Percentiles rank a stretch among this genome's conserved stretches.
phyloP scores from a whole-genome alignment of 2,797 vertebrate genomes.

The Lacerta bilineata region DNA sequence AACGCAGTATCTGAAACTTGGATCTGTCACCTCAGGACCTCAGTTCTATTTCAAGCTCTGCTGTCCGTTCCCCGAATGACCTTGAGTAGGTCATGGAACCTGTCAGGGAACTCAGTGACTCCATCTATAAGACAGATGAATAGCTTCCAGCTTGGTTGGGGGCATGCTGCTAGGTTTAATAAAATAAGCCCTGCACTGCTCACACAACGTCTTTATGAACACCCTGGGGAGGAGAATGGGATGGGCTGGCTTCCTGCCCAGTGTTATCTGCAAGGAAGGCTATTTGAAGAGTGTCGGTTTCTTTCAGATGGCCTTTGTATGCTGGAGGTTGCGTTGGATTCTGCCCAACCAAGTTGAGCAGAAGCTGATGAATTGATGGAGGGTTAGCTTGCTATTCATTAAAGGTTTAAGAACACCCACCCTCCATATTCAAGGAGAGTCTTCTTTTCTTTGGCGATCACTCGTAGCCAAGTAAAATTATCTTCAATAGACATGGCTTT shows the following conservation, averaged over 20 bases:
- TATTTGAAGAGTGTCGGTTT: constrained; percentile 5
- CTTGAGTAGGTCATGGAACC: neutral
- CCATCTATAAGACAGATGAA: neutral
- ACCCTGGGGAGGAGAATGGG: neutral
- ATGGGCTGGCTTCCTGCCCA: constrained; percentile 2
- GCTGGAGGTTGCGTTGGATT: neutral
- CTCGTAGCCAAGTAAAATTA: no score
- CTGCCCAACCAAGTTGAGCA: neutral
- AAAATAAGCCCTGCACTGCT: neutral
- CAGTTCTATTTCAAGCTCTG: constrained; percentile 16
- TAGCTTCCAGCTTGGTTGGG: neutral
- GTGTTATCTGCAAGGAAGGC: neutral
- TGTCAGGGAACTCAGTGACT: constrained; percentile 21
- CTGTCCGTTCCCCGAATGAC: constrained; percentile 18
- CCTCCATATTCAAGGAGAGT: no score
- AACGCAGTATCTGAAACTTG: constrained; percentile 2
- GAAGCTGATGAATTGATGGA: neutral
- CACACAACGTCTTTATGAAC: constrained; percentile 29
- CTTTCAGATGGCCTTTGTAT: neutral
- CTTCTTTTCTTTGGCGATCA: no score
- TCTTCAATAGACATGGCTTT: no score
- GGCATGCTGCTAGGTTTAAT: neutral
- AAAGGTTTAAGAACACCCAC: neutral
- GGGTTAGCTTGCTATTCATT: neutral
- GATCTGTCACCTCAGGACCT: constrained; percentile 1